A percentile compares a stretch with the other conserved stretches of the same genome.
These are phyloP conservation scores for Okamejei kenojei DNA, from an alignment of 2,797 vertebrate genomes.

Conservation along the genomic window DNA sequence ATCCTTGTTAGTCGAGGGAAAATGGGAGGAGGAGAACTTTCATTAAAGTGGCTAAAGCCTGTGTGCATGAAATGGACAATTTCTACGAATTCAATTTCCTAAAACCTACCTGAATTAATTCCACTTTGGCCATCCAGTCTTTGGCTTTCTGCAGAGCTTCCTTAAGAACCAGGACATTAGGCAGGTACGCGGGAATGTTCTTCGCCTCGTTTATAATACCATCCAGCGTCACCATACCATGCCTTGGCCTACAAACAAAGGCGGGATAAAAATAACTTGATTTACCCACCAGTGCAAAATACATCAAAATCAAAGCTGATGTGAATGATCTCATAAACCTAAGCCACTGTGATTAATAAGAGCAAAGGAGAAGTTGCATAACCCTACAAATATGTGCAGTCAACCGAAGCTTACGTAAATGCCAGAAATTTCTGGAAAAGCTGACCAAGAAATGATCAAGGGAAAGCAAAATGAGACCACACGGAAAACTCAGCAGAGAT, in stretches of 20 bases:
- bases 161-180: constrained; percentile 84
- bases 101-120: constrained; percentile 82
- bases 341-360: not conserved
- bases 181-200: constrained; percentile 92
- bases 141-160: constrained; percentile 89
- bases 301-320: not conserved
- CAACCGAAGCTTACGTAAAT: too few relatives aligned
- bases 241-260: constrained; percentile 69
- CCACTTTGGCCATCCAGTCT: constrained; percentile 90
- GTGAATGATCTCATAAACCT: not conserved
- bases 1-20: not conserved
- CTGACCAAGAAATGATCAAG: too few relatives aligned
- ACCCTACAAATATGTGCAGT: too few relatives aligned
- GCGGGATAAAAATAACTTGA: too few relatives aligned
- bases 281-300: not conserved
- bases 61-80: not conserved
- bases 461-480: too few relatives aligned
- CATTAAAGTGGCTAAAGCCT: not conserved
- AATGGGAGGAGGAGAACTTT: not conserved
- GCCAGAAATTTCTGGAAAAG: too few relatives aligned
- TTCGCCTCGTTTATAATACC: constrained; percentile 86
- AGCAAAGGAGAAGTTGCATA: not conserved
- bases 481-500: too few relatives aligned
- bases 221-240: constrained; percentile 83
- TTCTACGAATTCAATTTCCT: not conserved